Percentiles rank a stretch among this genome's conserved stretches.
Evolutionary conservation across 2,888 invertebrate species (phyloP).

Genomic region (Eupithecia abbreviata): DNA sequence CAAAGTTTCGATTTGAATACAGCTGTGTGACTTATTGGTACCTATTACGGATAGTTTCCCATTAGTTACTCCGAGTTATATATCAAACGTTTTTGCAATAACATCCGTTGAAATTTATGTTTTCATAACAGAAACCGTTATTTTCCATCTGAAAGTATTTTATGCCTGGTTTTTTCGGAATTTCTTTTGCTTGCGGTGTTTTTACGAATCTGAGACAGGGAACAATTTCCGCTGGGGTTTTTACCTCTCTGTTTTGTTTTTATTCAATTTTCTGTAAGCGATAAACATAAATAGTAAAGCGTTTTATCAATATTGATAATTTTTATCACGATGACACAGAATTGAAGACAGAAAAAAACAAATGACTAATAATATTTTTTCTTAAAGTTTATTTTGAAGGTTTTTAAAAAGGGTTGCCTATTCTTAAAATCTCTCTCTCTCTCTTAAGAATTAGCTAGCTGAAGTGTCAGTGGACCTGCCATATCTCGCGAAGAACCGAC

Average conservation of each 20-base stretch:
- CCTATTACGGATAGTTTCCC: conserved; percentile 8
- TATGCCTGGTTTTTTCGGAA: conserved; percentile 1
- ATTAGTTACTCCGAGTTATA: conserved; percentile 28
- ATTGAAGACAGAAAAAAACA: no score
- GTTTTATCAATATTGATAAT: not conserved
- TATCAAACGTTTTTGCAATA: conserved; percentile 42
- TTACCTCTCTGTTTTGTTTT: conserved; percentile 4
- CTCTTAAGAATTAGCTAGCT: no score
- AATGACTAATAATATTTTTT: no score
- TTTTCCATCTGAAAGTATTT: conserved; percentile 24
- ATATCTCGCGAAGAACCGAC: no score
- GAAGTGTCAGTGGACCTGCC: no score
- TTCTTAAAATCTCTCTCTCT: no score
- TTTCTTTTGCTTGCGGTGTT: conserved; percentile 9
- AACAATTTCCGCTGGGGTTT: conserved; percentile 6
- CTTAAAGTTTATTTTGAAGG: no score
- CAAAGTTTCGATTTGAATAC: not conserved
- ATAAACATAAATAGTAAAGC: not conserved
- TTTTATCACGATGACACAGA: not conserved
- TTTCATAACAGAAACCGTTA: conserved; percentile 43
- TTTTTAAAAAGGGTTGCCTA: no score
- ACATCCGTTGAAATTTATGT: conserved; percentile 43
- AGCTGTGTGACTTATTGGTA: conserved; percentile 2
- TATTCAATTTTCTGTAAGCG: not conserved
- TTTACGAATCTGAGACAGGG: not conserved